Conservation (phyloP, 2,113 vertebrate genomes). For the Antigone vipio region DNA sequence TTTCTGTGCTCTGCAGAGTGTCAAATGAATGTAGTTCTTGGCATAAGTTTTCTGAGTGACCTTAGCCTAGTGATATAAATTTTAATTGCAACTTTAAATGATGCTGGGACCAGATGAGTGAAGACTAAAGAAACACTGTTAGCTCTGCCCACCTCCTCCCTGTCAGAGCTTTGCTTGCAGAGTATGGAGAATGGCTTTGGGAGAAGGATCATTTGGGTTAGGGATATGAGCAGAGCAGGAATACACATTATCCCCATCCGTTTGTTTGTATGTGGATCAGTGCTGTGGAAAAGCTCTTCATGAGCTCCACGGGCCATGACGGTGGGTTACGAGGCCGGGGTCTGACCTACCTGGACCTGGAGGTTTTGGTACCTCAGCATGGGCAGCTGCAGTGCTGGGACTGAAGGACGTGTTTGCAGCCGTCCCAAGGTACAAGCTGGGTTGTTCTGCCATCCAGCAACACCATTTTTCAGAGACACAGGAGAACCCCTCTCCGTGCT, state of each 20-base stretch:
- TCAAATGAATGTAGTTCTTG: slow-evolving; percentile 19
- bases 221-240: background rate
- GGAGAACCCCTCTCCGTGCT: background rate
- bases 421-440: background rate
- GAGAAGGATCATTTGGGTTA: background rate
- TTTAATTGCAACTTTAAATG: slow-evolving; percentile 34
- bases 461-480: background rate
- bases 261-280: background rate
- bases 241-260: background rate
- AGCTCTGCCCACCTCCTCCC: background rate
- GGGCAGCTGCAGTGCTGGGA: background rate
- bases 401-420: background rate
- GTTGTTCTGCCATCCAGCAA: background rate
- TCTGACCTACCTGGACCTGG: background rate
- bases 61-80: slow-evolving; percentile 30
- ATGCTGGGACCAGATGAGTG: background rate
- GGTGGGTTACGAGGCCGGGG: background rate
- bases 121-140: background rate
- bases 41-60: slow-evolving; percentile 16
- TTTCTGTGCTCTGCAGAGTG: slow-evolving; percentile 26
- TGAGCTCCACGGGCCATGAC: fast-evolving
- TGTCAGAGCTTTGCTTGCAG: background rate
- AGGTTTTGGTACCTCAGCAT: background rate
- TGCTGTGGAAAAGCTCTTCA: background rate
- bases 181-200: background rate